Percentiles rank a stretch among this genome's conserved stretches.
Evolutionary conservation across 2,113 vertebrate species (phyloP).

Genomic region (Seriola aureovittata): DNA sequence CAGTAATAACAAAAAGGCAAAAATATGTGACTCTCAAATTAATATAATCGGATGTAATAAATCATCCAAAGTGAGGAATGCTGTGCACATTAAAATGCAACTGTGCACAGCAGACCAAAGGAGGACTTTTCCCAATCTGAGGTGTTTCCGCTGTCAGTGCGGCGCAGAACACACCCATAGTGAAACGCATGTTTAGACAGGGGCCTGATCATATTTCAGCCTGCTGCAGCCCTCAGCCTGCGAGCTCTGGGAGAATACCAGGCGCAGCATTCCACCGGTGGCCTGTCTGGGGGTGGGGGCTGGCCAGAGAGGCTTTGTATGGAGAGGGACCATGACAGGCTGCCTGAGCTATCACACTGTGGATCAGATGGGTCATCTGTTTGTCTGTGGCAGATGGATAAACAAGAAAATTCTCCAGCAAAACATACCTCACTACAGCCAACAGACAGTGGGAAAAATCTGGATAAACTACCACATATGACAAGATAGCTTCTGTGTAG

Average conservation of each 20-base stretch:
- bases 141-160: conserved; percentile 64
- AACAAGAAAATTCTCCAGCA: conserved; percentile 38
- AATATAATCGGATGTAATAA: conserved; percentile 10
- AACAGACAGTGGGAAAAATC: background rate
- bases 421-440: conserved; percentile 1
- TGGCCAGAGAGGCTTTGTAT: conserved; percentile 69
- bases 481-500: background rate
- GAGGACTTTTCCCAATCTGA: conserved; percentile 39
- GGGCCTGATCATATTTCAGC: conserved; percentile 77
- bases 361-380: conserved; percentile 44
- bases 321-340: conserved; percentile 50
- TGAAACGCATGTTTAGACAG: conserved; percentile 76
- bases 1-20: conserved; percentile 4
- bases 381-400: conserved; percentile 48
- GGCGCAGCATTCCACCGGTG: conserved; percentile 78
- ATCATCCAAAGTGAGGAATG: conserved; percentile 2
- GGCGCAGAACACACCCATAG: conserved; percentile 65
- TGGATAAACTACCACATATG: background rate
- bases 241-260: conserved; percentile 74
- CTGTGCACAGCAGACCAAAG: background rate
- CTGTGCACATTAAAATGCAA: background rate
- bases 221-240: conserved; percentile 55
- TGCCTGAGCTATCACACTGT: conserved; percentile 48
- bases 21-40: background rate
- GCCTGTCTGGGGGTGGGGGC: conserved; percentile 69